Conservation (phyloP, 2,113 vertebrate genomes). For the Heliornis fulica region DNA sequence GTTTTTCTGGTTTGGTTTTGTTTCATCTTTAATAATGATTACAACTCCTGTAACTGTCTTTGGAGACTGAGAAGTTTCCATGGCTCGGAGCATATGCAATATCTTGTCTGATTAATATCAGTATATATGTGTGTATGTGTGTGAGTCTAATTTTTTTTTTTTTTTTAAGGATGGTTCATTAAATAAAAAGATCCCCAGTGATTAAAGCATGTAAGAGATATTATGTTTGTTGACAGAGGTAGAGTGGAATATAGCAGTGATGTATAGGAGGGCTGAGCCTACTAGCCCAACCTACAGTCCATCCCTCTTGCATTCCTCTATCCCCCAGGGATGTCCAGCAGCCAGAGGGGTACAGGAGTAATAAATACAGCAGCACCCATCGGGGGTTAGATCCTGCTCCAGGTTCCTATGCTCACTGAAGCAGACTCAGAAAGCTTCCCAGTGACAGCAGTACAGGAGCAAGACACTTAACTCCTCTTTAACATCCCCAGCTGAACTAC, state of each 20-base stretch:
- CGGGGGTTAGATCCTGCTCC: background rate
- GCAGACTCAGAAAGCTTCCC: background rate
- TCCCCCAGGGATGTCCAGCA: background rate
- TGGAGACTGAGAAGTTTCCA: constrained; percentile 5
- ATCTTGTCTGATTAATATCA: constrained; percentile 24
- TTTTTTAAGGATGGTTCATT: background rate
- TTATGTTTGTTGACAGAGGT: background rate
- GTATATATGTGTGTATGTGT: background rate
- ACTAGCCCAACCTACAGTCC: background rate
- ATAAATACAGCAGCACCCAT: background rate
- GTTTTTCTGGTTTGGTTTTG: background rate
- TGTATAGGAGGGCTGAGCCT: background rate
- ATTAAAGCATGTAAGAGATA: background rate
- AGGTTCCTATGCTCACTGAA: background rate
- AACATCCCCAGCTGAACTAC: background rate
- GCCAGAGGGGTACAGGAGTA: background rate
- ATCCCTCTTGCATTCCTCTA: accelerated
- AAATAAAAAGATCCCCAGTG: background rate
- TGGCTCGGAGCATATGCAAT: background rate
- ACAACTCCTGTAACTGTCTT: background rate
- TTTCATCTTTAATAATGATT: background rate
- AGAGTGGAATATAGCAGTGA: background rate
- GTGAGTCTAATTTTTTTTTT: background rate
- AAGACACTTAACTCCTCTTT: background rate
- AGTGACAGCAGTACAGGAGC: background rate